A percentile compares a stretch with the other conserved stretches of the same genome.
These are phyloP conservation scores for Macrostomum cliftonense DNA, from an alignment of 2,888 invertebrate species.

Conservation along the genomic window DNA sequence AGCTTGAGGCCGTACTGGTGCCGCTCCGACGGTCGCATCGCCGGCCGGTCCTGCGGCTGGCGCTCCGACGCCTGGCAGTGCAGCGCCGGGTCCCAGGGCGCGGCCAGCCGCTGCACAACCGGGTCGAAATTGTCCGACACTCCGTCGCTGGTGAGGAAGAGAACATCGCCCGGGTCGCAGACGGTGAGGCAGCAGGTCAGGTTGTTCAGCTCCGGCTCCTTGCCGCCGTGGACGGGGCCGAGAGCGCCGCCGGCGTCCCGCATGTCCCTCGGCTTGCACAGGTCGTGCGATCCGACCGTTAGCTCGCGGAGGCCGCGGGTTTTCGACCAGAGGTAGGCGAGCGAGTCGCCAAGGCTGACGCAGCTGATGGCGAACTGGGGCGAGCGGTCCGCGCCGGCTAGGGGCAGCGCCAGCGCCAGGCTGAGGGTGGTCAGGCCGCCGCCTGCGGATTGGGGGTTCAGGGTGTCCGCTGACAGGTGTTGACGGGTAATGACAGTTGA, in stretches of 20 bases:
- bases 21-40: conserved; percentile 43
- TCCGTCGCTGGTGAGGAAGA: conserved; percentile 71
- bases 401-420: conserved; percentile 49
- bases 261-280: conserved; percentile 63
- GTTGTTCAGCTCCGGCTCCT: conserved; percentile 61
- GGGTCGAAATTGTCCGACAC: conserved; percentile 77
- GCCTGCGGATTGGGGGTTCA: conserved; percentile 12
- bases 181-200: conserved; percentile 64
- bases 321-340: conserved; percentile 60
- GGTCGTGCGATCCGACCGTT: conserved; percentile 58
- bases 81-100: conserved; percentile 17
- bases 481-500: too few species aligned
- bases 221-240: conserved; percentile 63
- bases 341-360: conserved; percentile 69
- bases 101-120: conserved; percentile 66
- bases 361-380: conserved; percentile 51
- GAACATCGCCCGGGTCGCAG: conserved; percentile 58
- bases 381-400: conserved; percentile 12
- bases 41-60: conserved; percentile 19
- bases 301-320: conserved; percentile 60
- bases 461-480: too few species aligned
- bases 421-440: conserved; percentile 57
- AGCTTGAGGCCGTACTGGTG: conserved; percentile 55
- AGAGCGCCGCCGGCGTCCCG: conserved; percentile 68
- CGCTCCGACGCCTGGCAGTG: conserved; percentile 26